phyloP scores from a whole-genome alignment of 2,888 invertebrate species.

The Julus scandinavius region DNA sequence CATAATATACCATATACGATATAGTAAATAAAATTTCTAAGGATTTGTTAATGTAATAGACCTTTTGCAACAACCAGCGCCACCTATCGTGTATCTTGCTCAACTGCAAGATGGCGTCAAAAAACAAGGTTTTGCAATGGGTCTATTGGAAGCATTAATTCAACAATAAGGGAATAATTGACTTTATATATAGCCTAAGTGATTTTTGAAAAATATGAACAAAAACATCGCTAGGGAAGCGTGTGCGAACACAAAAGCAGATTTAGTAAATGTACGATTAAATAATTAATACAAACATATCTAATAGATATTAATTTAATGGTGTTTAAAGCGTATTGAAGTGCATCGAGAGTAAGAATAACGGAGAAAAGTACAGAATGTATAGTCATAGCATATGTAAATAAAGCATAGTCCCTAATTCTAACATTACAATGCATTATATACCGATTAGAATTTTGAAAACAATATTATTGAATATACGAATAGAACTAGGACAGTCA shows the following conservation, averaged over 20 bases:
- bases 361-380: conserved; percentile 8
- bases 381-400: conserved; percentile 2
- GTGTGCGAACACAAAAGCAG: neutral
- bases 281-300: conserved; percentile 25
- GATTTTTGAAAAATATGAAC: neutral
- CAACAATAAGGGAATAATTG: neutral
- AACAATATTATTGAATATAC: neutral
- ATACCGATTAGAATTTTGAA: conserved; percentile 8
- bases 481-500: conserved; percentile 15
- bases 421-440: conserved; percentile 19
- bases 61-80: neutral
- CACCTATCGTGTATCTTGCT: neutral
- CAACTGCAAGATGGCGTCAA: neutral
- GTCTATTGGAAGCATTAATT: conserved; percentile 30
- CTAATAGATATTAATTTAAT: neutral
- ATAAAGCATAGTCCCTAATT: neutral
- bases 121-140: neutral
- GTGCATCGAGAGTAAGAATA: neutral
- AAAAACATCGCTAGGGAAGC: neutral
- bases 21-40: neutral
- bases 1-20: conserved; percentile 1
- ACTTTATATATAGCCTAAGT: neutral
- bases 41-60: neutral
- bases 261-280: neutral
- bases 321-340: conserved; percentile 13